A percentile compares a stretch with the other conserved stretches of the same genome.
phyloP scores from a whole-genome alignment of 2,113 vertebrate genomes.

The Pandion haliaetus region DNA sequence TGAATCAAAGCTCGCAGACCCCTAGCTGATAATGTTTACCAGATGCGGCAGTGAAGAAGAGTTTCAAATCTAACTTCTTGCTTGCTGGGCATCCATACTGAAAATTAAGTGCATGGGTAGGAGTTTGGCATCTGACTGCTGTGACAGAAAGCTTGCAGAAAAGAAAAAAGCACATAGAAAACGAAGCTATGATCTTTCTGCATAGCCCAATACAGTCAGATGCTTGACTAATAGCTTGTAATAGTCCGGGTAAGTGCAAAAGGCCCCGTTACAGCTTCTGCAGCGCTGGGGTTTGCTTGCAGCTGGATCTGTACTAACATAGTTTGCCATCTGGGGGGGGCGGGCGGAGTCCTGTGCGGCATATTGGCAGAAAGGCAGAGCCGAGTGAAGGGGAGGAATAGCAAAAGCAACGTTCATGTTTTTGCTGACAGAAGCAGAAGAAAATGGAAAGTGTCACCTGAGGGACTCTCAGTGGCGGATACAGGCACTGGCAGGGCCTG shows the following conservation, averaged over 20 bases:
- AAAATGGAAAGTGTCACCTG: not conserved
- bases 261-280: not conserved
- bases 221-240: not conserved
- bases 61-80: not conserved
- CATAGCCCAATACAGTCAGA: not conserved
- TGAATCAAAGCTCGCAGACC: constrained; percentile 1
- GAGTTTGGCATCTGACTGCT: not conserved
- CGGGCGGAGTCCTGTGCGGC: not conserved
- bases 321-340: not conserved
- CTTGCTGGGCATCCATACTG: not conserved
- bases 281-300: not conserved
- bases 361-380: not conserved
- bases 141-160: not conserved
- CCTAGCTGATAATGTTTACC: constrained; percentile 12
- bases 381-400: not conserved
- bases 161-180: not conserved
- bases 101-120: not conserved
- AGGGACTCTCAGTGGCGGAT: not conserved
- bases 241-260: not conserved
- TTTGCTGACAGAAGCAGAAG: constrained; percentile 2
- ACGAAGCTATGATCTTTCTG: not conserved
- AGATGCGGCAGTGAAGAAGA: not conserved
- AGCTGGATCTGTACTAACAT: not conserved
- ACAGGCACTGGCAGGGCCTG: not conserved
- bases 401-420: not conserved